Evolutionary conservation across 2,113 vertebrate genomes (phyloP).

Genomic region (Carassius gibelio): DNA sequence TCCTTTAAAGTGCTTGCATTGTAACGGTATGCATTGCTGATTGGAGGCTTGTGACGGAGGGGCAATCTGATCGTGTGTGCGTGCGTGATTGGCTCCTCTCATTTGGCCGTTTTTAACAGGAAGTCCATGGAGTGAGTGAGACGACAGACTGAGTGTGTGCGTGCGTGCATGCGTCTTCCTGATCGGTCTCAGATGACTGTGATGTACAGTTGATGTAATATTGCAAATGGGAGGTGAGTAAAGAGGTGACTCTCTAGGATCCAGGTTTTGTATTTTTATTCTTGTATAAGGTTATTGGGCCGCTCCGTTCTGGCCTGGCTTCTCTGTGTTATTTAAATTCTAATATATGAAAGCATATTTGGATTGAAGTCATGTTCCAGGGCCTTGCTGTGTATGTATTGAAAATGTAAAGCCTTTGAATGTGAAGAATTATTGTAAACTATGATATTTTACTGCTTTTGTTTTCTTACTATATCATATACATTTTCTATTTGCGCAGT

Average conservation of each 20-base stretch:
- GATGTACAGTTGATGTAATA: slow-evolving; percentile 91
- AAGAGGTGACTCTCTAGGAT: slow-evolving; percentile 90
- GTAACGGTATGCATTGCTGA: slow-evolving; percentile 47
- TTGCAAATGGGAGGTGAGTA: slow-evolving; percentile 89
- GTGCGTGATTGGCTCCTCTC: slow-evolving; percentile 67
- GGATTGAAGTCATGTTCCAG: slow-evolving; percentile 98
- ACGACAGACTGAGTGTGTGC: not conserved
- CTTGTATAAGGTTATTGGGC: slow-evolving; percentile 97
- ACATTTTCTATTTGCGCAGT: slow-evolving; percentile 99
- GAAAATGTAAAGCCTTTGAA: slow-evolving; percentile 98
- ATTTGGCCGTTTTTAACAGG: slow-evolving; percentile 73
- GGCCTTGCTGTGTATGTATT: slow-evolving; percentile 99
- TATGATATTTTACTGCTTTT: slow-evolving; percentile 98
- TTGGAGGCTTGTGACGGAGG: slow-evolving; percentile 35
- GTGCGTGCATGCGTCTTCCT: slow-evolving; percentile 43
- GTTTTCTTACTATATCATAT: slow-evolving; percentile 98
- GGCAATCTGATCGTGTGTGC: slow-evolving; percentile 52
- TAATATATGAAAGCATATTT: slow-evolving; percentile 99
- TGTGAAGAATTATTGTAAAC: slow-evolving; percentile 99
- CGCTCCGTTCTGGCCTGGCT: slow-evolving; percentile 90
- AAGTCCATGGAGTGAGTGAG: slow-evolving; percentile 65
- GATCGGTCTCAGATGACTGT: slow-evolving; percentile 83
- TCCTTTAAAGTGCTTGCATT: slow-evolving; percentile 43
- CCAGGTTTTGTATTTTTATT: slow-evolving; percentile 99
- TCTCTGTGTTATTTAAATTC: slow-evolving; percentile 99